Evolutionary conservation across 2,888 invertebrate species (phyloP), one percentile per base, ranked within the genome.

Genomic region (Sinelater perroti): DNA sequence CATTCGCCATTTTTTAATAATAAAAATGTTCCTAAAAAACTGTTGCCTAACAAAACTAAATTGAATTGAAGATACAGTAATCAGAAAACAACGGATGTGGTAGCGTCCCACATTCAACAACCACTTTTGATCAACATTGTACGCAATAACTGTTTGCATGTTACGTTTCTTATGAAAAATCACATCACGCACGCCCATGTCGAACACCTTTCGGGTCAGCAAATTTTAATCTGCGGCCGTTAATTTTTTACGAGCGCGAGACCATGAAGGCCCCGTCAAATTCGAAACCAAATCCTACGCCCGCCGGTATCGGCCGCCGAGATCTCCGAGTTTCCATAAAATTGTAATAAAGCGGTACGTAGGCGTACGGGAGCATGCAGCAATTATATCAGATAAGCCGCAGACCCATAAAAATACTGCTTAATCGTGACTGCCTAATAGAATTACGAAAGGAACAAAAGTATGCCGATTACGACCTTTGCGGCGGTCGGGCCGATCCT

Each of bases 361-460:
- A 35, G 60, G 60, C 56, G 60, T 51, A 45, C 55, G 24, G 46
- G 49, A 58, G 30, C 57, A 52, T 57, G 57, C 44, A 58, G 58
- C 58, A 51, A 35, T 52, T 52, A 56, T 52, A 56, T 56, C 60
- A 60, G 60, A 60, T 60, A 53, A 46, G 33, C 46, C 18, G 18
- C 30, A 16, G 20, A 53, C 47, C 56, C 46, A 59, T 55, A 50
- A 60, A 60, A 60, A 60, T 53, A 42, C 56, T 46, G 52, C 56
- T 63, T 58, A 59, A 58, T 63, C 61, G 63, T 61, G 63, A 62
- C 62, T 56, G 56, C 56, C 60, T 62, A 62, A 62, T 62, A 62
- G 59, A 55, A 58, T 47, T 60, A 62, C 40, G 44, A 59, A 60
- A 56, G 49, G 56, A 60, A 54, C 56, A 50, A 40, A 31, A 52